Evolutionary conservation across 2,797 vertebrate species (phyloP), one percentile per base, ranked within the genome.

Genomic region (Euphonia xanthogaster): DNA sequence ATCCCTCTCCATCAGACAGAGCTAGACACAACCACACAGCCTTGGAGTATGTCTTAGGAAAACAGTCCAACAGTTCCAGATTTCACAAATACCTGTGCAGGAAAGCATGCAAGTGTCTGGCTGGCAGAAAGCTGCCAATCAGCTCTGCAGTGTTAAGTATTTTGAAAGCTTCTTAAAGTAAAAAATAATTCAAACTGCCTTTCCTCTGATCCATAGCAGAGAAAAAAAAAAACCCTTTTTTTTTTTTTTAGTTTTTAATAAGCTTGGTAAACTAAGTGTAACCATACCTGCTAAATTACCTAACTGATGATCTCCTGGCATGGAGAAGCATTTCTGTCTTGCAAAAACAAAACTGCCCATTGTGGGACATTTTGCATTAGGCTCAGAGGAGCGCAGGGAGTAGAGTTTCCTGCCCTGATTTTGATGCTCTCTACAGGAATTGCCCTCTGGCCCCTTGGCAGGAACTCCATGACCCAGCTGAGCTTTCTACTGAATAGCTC

Each of bases 401-500:
- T 92, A 82, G 65, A 82, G 93, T 92, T 96, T 96, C 95, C 92
- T 96, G 81, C 88, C 92, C 84, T 73, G 94, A 96, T 95, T 95
- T 93, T 91, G 95, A 97, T 95, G 92, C 94, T 94, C 92, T 94
- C 94, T 94, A 87, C 94, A 96, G 88, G 91, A 96, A 94, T 96
- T 92, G 94, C 93, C 92, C 96, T 95, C 96, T 96, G 91, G 95
- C 95, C 91, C 83, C 81, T 94, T 96, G 94, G 92, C 96, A 96
- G 93, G 93, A 96, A 91, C 78, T 95, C 91, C 73, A 75, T 81
- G 95, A 97, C 96, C 90, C 94, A 96, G 96, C 93, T 94, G 96
- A 95, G 95, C 77, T 94, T 95, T 96, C 92, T 87, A 83, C 90
- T 95, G 94, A 97, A 97, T 93, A 96, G 93, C 96, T 96, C 94